A percentile compares a stretch with the other conserved stretches of the same genome.
phyloP scores from a whole-genome alignment of 2,113 vertebrate species.

The Mesitornis unicolor region DNA sequence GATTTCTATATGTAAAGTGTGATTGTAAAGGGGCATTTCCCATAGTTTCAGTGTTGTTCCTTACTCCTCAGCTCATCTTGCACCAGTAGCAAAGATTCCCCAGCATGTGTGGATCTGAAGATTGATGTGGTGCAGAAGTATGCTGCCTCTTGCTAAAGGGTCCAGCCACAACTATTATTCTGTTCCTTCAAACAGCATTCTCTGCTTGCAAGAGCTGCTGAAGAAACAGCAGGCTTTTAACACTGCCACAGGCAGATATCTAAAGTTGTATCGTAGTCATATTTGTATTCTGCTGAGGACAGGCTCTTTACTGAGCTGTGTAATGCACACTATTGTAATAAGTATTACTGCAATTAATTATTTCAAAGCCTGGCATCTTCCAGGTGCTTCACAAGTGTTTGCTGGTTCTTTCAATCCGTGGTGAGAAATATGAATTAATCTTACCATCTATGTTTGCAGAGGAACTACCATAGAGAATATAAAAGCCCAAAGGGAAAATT shows the following conservation, averaged over 20 bases:
- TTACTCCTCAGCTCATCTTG: neutral
- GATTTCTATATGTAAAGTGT: neutral
- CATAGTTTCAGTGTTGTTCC: neutral
- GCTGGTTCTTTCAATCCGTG: neutral
- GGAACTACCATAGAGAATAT: neutral
- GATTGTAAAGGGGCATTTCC: neutral
- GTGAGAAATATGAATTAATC: neutral
- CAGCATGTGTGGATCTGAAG: neutral
- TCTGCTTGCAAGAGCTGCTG: neutral
- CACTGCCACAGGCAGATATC: neutral
- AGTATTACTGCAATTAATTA: neutral
- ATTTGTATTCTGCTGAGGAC: neutral
- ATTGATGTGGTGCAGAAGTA: neutral
- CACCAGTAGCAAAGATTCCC: neutral
- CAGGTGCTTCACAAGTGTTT: neutral
- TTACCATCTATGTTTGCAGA: neutral
- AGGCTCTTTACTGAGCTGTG: neutral
- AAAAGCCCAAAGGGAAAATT: neutral
- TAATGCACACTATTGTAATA: neutral
- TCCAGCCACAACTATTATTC: neutral
- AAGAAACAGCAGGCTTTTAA: neutral
- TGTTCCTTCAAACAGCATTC: neutral
- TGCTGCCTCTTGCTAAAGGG: neutral
- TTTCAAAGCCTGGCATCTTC: neutral
- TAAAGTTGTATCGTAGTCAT: neutral